Evolutionary conservation across 2,797 vertebrate genomes (phyloP), one percentile per base, ranked within the genome.

Genomic region (Pelodytes ibericus): DNA sequence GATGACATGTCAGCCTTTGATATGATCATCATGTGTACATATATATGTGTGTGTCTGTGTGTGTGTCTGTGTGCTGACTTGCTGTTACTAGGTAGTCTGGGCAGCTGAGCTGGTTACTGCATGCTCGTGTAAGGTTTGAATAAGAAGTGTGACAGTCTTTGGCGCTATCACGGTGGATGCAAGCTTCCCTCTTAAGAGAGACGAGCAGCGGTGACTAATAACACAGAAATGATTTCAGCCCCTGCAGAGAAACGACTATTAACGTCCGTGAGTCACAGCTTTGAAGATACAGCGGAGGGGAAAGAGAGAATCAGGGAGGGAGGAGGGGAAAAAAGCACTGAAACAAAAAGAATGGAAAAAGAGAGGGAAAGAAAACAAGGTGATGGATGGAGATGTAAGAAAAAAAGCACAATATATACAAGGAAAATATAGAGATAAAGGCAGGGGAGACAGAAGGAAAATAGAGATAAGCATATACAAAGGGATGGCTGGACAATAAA

Each of bases 211-310:
- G 76, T 79, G 76, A 79, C 76, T 79, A 73, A 79, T 79, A 79
- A 79, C 59, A 73, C 64, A 73, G 63, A 79, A 79, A 79, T 79
- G 63, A 79, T 79, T 79, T 79, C 76, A 79, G 76, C 76, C 76
- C 76, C 76, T 79, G 76, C 76, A 79, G 76, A 79, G 76, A 79
- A 68, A 79, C 76, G 76, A 69, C 76, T 79, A 79, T 79, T 79
- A 73, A 73, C 58, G 20, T 62, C 64, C 64, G 26, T 79, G 76
- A 79, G 76, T 79, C 76, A 79, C 64, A 73, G 71, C 71, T 79
- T 79, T 79, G 76, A 79, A 79, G 70, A 73, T 73, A 73, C 64
- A 73, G 76, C 30, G 20, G 64, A 73, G 71, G 76, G 64, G 61
- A 73, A 68, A 69, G 30, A 44, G 41, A 1, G 41, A 44, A 16